Conservation (phyloP, 2,888 invertebrate genomes). For the Cyrtodaria siliqua region DNA sequence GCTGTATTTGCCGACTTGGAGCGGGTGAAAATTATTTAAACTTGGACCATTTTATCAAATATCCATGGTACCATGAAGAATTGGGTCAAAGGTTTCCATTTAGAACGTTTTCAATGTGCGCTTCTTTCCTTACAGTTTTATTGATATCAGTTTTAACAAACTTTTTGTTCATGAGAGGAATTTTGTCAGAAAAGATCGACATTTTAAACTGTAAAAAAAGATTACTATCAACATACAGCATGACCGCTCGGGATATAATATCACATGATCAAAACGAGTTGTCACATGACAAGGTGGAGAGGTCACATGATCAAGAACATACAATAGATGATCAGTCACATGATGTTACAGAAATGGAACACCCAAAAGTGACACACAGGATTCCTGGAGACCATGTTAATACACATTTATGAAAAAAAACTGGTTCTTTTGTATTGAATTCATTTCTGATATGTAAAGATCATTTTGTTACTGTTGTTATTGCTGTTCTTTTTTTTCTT, state of each 20-base stretch:
- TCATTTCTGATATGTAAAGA: too few species aligned
- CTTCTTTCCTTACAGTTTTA: conserved; percentile 87
- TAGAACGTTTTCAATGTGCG: conserved; percentile 96
- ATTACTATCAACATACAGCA: not conserved
- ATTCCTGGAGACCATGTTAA: too few species aligned
- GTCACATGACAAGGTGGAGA: too few species aligned
- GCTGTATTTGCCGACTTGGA: conserved; percentile 91
- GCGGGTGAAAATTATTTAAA: conserved; percentile 96
- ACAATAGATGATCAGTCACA: too few species aligned
- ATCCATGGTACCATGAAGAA: conserved; percentile 90
- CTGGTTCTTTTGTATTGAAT: too few species aligned
- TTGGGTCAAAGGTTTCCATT: conserved; percentile 95
- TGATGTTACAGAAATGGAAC: too few species aligned
- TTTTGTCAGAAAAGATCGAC: conserved; percentile 22
- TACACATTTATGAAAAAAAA: too few species aligned
- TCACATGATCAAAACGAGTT: too few species aligned
- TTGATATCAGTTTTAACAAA: conserved; percentile 64
- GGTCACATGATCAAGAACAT: too few species aligned
- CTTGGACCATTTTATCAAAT: conserved; percentile 93
- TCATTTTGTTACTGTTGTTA: too few species aligned
- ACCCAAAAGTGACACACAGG: too few species aligned
- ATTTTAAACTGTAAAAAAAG: conserved; percentile 9
- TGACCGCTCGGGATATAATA: not conserved
- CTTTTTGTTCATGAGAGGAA: conserved; percentile 27
- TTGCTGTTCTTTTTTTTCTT: too few species aligned